These are phyloP conservation scores for Microctonus brassicae DNA, from an alignment of 2,888 invertebrate genomes.

Conservation along the genomic window DNA sequence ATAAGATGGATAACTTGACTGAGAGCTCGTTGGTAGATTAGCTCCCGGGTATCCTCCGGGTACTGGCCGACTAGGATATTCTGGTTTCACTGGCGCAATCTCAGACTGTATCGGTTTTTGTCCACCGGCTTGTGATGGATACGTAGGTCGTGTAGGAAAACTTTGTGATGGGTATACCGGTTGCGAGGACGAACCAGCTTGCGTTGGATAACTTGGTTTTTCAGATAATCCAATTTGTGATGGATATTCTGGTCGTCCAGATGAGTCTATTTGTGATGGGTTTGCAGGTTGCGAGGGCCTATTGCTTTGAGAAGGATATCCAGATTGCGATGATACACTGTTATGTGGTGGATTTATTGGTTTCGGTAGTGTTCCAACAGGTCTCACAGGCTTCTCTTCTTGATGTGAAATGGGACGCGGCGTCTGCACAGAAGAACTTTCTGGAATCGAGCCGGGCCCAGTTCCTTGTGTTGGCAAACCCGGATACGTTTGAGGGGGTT, in stretches of 20 bases:
- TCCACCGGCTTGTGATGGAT: conserved; percentile 47
- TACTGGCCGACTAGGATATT: conserved; percentile 13
- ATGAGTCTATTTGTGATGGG: no score
- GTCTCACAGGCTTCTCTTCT: conserved; percentile 28
- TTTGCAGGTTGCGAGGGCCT: conserved; percentile 22
- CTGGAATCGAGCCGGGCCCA: not conserved
- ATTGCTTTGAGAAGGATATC: conserved; percentile 32
- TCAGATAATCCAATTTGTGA: conserved; percentile 10
- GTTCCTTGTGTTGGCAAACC: not conserved
- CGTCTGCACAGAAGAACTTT: not conserved
- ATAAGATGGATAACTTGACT: conserved; percentile 25
- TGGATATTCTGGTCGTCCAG: conserved; percentile 51
- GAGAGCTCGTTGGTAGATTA: not conserved
- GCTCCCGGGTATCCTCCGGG: not conserved
- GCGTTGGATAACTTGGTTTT: no score
- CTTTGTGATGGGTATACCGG: conserved; percentile 39
- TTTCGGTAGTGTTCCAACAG: conserved; percentile 7
- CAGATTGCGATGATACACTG: not conserved
- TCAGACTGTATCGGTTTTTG: not conserved
- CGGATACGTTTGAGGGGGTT: conserved; percentile 19
- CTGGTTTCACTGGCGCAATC: conserved; percentile 44
- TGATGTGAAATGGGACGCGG: conserved; percentile 23
- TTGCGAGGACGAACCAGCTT: conserved; percentile 49
- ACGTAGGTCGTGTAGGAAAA: conserved; percentile 45
- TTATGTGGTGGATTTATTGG: conserved; percentile 26